Conservation (phyloP, 2,797 vertebrate species). For the Cossypha heuglini region DNA sequence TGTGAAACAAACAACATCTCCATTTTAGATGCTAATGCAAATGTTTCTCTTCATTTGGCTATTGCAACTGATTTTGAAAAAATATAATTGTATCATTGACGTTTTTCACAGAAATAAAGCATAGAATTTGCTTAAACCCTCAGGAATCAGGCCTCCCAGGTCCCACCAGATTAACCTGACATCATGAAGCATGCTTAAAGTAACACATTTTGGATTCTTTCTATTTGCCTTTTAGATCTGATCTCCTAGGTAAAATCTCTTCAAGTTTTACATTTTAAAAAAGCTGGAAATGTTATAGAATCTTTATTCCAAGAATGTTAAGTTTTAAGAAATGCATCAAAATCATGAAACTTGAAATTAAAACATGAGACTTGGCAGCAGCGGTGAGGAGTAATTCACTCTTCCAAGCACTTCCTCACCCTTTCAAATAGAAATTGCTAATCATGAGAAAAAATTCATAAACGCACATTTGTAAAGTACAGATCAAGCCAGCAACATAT, state of each 20-base stretch:
- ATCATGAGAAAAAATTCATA: conserved; percentile 51
- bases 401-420: conserved; percentile 64
- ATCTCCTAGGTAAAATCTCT: conserved; percentile 9
- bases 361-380: conserved; percentile 62
- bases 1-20: background rate
- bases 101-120: background rate
- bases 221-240: conserved; percentile 28
- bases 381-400: conserved; percentile 38
- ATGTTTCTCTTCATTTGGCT: background rate
- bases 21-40: background rate
- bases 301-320: conserved; percentile 55
- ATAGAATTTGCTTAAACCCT: background rate
- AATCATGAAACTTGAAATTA: conserved; percentile 59
- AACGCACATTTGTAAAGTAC: conserved; percentile 50
- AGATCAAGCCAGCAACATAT: conserved; percentile 37
- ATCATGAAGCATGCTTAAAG: background rate
- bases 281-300: conserved; percentile 44
- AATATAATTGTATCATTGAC: background rate
- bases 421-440: conserved; percentile 63
- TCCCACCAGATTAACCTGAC: background rate
- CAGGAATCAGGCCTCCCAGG: background rate
- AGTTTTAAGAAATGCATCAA: conserved; percentile 50
- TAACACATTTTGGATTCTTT: background rate
- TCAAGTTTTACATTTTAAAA: conserved; percentile 12
- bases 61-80: background rate